A percentile compares a stretch with the other conserved stretches of the same genome.
Evolutionary conservation across 2,797 vertebrate species (phyloP).

Genomic region (Anolis apletophallus): DNA sequence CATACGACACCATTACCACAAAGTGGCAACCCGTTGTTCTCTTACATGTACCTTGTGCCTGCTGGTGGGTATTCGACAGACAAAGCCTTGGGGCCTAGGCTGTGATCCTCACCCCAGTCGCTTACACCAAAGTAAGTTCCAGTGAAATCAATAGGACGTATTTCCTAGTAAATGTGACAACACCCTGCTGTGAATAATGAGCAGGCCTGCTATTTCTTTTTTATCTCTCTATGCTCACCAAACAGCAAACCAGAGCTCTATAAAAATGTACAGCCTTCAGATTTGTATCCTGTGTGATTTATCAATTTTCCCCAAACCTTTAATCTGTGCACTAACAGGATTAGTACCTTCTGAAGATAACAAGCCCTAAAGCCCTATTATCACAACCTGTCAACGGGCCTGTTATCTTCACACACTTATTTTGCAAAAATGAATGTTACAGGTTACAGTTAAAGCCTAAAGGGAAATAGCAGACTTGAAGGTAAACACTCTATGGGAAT

Average conservation of each 20-base stretch:
- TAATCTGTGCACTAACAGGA: constrained; percentile 60
- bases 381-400: constrained; percentile 43
- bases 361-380: constrained; percentile 57
- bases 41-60: constrained; percentile 26
- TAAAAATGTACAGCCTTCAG: constrained; percentile 47
- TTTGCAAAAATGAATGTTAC: constrained; percentile 12
- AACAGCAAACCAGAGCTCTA: constrained; percentile 47
- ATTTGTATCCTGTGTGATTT: constrained; percentile 52
- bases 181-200: constrained; percentile 40
- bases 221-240: constrained; percentile 13
- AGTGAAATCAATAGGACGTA: constrained; percentile 19
- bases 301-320: constrained; percentile 56
- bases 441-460: constrained; percentile 54
- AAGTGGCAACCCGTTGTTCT: neutral
- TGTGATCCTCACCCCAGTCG: neutral
- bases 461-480: constrained; percentile 60
- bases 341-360: constrained; percentile 61
- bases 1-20: neutral
- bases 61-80: constrained; percentile 31
- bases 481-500: constrained; percentile 55
- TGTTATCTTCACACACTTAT: constrained; percentile 50
- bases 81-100: constrained; percentile 4
- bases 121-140: constrained; percentile 22
- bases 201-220: constrained; percentile 32
- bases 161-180: constrained; percentile 21